A percentile compares a stretch with the other conserved stretches of the same genome.
phyloP scores from a whole-genome alignment of 2,797 vertebrate species.

The Rhadinocentrus ornatus region DNA sequence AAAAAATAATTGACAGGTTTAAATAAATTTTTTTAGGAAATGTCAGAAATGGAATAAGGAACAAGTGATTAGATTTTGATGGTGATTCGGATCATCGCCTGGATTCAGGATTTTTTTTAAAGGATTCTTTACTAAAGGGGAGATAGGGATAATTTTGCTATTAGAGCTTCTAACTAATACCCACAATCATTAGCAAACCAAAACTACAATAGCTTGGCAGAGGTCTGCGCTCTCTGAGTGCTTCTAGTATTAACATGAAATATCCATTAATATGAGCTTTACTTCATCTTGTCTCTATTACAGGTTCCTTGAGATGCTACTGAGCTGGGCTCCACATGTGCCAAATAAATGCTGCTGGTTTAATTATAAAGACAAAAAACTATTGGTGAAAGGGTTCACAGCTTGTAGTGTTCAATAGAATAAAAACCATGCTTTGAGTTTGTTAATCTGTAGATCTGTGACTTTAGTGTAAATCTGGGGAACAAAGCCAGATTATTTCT shows the following conservation, averaged over 20 bases:
- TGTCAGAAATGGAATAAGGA: no score
- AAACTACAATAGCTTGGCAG: no score
- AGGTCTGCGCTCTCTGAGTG: no score
- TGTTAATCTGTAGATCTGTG: background rate
- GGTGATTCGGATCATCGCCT: no score
- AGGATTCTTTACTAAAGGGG: no score
- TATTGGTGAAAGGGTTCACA: background rate
- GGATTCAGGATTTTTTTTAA: no score
- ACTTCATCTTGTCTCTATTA: background rate
- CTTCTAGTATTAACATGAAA: background rate
- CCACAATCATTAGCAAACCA: no score
- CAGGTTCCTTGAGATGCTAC: background rate
- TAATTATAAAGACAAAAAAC: background rate
- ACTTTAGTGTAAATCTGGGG: background rate
- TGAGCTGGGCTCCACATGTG: background rate
- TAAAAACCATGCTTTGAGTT: background rate
- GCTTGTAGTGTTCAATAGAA: background rate
- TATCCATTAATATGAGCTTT: background rate
- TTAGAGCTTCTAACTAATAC: no score
- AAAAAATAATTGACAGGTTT: no score
- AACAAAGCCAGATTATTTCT: background rate
- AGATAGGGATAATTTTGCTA: no score
- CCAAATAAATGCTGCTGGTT: background rate
- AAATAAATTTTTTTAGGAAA: no score
- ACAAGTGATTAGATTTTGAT: no score